Evolutionary conservation across 1,140 invertebrate genomes (phyloP).

Genomic region (Hyles vespertilio): DNA sequence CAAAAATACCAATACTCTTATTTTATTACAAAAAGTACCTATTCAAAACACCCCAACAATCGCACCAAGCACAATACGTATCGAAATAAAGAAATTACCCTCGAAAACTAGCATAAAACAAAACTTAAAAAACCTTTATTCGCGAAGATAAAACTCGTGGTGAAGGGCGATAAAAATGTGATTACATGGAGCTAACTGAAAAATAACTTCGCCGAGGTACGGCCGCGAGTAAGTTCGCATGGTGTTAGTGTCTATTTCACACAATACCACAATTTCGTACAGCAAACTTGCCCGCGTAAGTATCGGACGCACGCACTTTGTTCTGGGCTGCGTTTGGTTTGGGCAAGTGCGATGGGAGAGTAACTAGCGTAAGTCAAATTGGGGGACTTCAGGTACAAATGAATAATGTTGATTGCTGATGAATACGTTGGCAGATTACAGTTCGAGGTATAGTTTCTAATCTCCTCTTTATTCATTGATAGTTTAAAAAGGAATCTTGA

Average conservation of each 20-base stretch:
- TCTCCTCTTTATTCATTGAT: background rate
- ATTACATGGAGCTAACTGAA: background rate
- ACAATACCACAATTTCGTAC: constrained; percentile 26
- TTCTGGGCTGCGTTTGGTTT: constrained; percentile 15
- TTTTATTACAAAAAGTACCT: too few relatives aligned
- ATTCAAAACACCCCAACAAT: too few relatives aligned
- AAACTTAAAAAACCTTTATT: constrained; percentile 4
- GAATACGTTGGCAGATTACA: background rate
- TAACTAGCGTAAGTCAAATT: background rate
- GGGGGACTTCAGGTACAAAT: background rate
- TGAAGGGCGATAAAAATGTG: constrained; percentile 2
- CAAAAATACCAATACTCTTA: too few relatives aligned
- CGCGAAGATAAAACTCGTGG: background rate
- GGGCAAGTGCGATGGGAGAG: constrained; percentile 6
- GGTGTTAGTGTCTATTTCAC: constrained; percentile 24
- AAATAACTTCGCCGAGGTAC: background rate
- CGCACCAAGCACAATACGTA: too few relatives aligned
- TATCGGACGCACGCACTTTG: constrained; percentile 26
- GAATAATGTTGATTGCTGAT: background rate
- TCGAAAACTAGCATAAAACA: background rate
- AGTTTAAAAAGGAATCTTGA: background rate
- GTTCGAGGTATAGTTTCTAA: background rate
- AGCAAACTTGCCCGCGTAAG: constrained; percentile 15
- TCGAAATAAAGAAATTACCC: background rate
- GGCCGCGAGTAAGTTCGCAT: background rate